Conservation (phyloP, 2,888 invertebrate genomes). For the Diaphora mendica region DNA sequence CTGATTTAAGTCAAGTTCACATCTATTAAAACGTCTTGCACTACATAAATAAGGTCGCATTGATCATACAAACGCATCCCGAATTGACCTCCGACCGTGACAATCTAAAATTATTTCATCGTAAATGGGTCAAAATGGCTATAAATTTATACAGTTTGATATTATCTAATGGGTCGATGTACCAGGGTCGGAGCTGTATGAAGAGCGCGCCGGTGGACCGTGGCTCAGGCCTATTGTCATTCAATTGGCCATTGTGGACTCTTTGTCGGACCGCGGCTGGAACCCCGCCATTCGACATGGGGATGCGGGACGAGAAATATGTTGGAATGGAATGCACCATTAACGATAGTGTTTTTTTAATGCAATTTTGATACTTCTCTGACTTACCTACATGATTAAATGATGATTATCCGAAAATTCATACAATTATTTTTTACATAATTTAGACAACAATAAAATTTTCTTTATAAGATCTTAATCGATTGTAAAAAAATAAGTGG, state of each 20-base stretch:
- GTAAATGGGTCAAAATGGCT: conserved; percentile 68
- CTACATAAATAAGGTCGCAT: conserved; percentile 23
- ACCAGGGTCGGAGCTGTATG: conserved; percentile 63
- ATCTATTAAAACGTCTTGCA: conserved; percentile 8
- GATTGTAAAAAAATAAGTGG: too few species aligned
- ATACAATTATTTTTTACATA: neutral
- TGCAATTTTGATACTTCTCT: neutral
- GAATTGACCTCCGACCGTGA: conserved; percentile 66
- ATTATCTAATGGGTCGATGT: conserved; percentile 56
- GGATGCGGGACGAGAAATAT: conserved; percentile 58
- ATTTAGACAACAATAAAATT: too few species aligned
- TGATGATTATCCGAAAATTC: neutral
- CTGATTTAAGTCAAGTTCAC: conserved; percentile 20
- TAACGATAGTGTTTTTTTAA: conserved; percentile 19
- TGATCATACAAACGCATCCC: conserved; percentile 39
- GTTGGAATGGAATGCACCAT: conserved; percentile 44
- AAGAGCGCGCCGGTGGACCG: conserved; percentile 71
- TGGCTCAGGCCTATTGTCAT: conserved; percentile 75
- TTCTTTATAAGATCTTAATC: too few species aligned
- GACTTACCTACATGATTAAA: neutral
- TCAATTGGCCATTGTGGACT: conserved; percentile 76
- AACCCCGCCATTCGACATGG: conserved; percentile 68
- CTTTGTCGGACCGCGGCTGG: conserved; percentile 67
- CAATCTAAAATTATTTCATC: conserved; percentile 65
- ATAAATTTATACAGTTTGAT: conserved; percentile 65